Conservation (phyloP, 2,113 vertebrate species). For the Oncorhynchus clarkii region DNA sequence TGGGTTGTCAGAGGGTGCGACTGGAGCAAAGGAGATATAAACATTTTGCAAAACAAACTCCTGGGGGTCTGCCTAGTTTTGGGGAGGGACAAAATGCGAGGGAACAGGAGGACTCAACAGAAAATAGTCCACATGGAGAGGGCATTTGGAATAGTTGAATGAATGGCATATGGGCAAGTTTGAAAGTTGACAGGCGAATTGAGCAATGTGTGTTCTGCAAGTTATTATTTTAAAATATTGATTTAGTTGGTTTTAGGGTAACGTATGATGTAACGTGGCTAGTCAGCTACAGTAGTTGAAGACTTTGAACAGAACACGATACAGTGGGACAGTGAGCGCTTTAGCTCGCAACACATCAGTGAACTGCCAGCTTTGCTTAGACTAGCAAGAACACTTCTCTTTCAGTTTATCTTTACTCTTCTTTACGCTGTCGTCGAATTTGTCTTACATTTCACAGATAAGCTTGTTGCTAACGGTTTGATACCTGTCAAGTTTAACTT, state of each 20-base stretch:
- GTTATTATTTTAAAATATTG: slow-evolving; percentile 9
- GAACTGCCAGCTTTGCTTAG: not conserved
- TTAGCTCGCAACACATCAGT: not conserved
- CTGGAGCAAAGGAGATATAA: too few relatives aligned
- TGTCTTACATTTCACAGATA: slow-evolving; percentile 5
- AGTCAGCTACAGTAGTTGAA: not conserved
- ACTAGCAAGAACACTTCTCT: not conserved
- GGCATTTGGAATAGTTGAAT: slow-evolving; percentile 1
- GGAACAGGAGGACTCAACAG: slow-evolving; percentile 21
- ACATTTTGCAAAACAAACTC: slow-evolving; percentile 2
- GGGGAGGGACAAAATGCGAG: slow-evolving; percentile 10
- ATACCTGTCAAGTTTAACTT: slow-evolving; percentile 49
- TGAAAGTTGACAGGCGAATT: not conserved
- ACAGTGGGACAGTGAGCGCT: not conserved
- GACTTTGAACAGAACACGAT: not conserved
- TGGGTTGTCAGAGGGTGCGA: not conserved
- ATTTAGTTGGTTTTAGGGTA: not conserved
- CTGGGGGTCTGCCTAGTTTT: not conserved
- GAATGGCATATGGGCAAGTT: slow-evolving; percentile 5
- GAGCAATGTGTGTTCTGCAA: slow-evolving; percentile 15
- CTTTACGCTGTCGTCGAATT: not conserved
- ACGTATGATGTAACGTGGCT: not conserved
- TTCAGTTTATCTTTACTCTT: not conserved
- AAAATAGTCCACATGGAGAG: not conserved
- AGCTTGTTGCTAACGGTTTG: not conserved